Evolutionary conservation across 2,113 vertebrate species (phyloP), one percentile per base, ranked within the genome.

Genomic region (Lates calcarifer): DNA sequence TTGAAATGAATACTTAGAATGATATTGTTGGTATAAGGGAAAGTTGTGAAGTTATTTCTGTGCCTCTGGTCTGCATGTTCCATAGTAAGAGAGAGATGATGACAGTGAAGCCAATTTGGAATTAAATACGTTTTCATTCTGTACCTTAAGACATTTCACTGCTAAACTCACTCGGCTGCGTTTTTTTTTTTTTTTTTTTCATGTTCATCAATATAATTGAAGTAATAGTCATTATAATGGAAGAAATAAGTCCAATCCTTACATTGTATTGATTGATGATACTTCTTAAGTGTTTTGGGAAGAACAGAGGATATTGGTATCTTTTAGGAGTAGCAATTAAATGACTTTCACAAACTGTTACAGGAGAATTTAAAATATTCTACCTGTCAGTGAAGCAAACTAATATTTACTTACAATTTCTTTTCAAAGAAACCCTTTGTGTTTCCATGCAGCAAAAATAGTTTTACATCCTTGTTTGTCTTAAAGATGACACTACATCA

Each of bases 381-480:
- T 58, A 28, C 26, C 45, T 18, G 33, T 49, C 15, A 28, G 35
- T 7, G 26, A 60, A 39, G 6, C 14, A 24, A 63, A 37, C 3
- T 5, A 29, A n/a, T 8, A 60, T 56, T 64, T 31, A 45, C 47
- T 56, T 6, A 35, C 5, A 55, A 28, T 37, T 63, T 47, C 20
- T 60, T 29, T 26, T 22, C 5, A 14, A 43, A 14, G 22, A 24
- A 8, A 56, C n/a, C 15, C 12, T 61, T 26, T 18, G 22, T 13
- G 4, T 24, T 55, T 55, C 14, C 37, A 18, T 4, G 26, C 18
- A 62, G 64, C 53, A 33, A 60, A 65, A 1, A 60, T 1, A 57
- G 8, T 43, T 68, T 83, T 77, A 51, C 43, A 24, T 60, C 43
- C 6, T 51, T 41, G 24, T 64, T 49, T 35, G 47, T 79, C 26